A percentile compares a stretch with the other conserved stretches of the same genome.
Evolutionary conservation across 2,113 vertebrate species (phyloP).

Genomic region (Orthonyx spaldingii): DNA sequence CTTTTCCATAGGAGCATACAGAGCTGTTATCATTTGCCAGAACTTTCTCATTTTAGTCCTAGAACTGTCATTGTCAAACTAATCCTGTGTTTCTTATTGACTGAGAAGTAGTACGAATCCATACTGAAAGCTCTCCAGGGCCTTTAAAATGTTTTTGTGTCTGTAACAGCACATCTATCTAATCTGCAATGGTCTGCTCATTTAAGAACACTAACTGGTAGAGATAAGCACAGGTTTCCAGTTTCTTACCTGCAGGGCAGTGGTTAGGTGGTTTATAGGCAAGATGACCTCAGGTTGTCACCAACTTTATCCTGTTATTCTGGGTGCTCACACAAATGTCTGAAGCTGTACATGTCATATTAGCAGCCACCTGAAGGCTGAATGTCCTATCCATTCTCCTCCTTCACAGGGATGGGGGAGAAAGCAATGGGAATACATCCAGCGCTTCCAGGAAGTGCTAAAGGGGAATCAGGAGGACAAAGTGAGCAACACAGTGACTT

Average conservation of each 20-base stretch:
- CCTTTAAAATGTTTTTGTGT: background rate
- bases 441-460: background rate
- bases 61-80: constrained; percentile 28
- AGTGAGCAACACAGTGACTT: background rate
- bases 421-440: background rate
- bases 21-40: background rate
- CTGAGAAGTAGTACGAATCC: background rate
- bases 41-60: constrained; percentile 6
- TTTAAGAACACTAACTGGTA: background rate
- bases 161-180: background rate
- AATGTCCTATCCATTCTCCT: background rate
- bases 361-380: background rate
- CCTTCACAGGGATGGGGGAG: background rate
- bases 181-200: background rate
- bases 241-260: constrained; percentile 39
- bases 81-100: background rate
- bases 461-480: background rate
- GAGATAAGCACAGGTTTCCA: constrained; percentile 28
- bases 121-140: constrained; percentile 14
- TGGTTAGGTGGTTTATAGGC: background rate
- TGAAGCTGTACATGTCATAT: constrained; percentile 14
- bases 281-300: background rate
- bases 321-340: background rate
- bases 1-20: background rate
- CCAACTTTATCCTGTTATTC: background rate